Evolutionary conservation across 2,113 vertebrate species (phyloP).

Genomic region (Rhodinocichla rosea): DNA sequence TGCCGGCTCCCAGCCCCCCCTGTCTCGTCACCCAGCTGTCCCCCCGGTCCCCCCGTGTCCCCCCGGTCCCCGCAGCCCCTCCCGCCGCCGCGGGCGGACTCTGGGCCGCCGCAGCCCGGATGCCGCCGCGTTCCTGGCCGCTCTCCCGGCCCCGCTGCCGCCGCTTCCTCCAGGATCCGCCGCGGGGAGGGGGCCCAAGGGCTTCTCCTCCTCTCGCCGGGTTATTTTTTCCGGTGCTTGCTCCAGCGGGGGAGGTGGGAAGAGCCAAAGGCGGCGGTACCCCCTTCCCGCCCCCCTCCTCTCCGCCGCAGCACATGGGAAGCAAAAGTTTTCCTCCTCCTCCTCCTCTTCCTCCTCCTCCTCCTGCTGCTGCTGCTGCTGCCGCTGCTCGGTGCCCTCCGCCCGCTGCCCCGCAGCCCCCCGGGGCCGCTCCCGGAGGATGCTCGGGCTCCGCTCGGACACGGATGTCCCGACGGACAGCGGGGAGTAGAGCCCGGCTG

Average conservation of each 20-base stretch:
- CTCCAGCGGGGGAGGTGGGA: neutral
- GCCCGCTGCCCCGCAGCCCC: neutral
- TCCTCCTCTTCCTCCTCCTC: neutral
- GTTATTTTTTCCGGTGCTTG: constrained; percentile 13
- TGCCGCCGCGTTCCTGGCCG: constrained; percentile 8
- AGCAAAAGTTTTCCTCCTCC: constrained; percentile 29
- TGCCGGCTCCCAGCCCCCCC: neutral
- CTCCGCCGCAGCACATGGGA: constrained; percentile 1
- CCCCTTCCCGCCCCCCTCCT: neutral
- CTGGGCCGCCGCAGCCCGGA: neutral
- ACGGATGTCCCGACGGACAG: fast-evolving
- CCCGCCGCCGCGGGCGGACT: neutral
- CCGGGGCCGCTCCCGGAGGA: neutral
- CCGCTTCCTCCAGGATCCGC: constrained; percentile 6
- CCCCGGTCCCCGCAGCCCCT: neutral
- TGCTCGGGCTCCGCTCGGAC: neutral
- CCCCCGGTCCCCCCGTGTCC: neutral
- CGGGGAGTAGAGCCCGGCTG: neutral
- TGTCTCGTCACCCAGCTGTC: neutral
- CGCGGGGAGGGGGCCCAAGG: neutral
- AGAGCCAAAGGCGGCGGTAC: neutral
- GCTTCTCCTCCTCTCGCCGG: neutral
- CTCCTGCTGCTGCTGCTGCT: neutral
- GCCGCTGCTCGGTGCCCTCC: neutral
- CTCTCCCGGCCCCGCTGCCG: neutral